Evolutionary conservation across 1,140 invertebrate genomes (phyloP), one percentile per base, ranked within the genome.

Genomic region (Drosophila paulistorum): DNA sequence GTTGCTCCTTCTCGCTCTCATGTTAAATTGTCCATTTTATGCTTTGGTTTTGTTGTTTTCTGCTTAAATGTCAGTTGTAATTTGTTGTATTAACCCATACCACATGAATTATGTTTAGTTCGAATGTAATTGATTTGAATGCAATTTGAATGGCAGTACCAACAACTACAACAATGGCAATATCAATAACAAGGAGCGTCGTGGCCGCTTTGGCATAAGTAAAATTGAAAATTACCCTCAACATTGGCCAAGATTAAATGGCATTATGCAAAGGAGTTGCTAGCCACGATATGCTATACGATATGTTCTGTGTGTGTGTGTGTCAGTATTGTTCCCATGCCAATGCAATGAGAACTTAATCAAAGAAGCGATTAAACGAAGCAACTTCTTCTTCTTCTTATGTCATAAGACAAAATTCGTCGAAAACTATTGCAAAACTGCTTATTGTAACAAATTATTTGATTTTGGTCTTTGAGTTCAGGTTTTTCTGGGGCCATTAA

Each of bases 81-180:
- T 87, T 87, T 87, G 83, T 87, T 87, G 83, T 83, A 87, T 87
- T 87, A 87, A 89, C 83, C 83, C 83, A 80, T 89, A 89, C 83
- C 83, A 86, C 83, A 86, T 87, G 83, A 87, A 87, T 87, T 87
- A 87, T 87, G 83, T 84, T 87, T 89, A 84, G 84, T 89, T 87
- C 84, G 84, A 86, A 89, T 87, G 83, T 87, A 87, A 87, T 87
- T 87, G 83, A 87, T 87, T 87, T 87, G 84, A 87, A 89, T 89
- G 81, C 84, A 87, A 87, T 87, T 87, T 87, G 84, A 89, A 87
- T 89, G 80, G 26, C 77, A 57, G 39, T 71, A 65, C 63, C 64
- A 86, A 74, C 60, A 54, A 35, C n/a, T 10, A 26, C 45, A 20
- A 51, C 45, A 51, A 51, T 51, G 45, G 45, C 45, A 84, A 63